Base-by-base conservation (phyloP, 2,888 invertebrate genomes). In the Byasa hedistus region DNA sequence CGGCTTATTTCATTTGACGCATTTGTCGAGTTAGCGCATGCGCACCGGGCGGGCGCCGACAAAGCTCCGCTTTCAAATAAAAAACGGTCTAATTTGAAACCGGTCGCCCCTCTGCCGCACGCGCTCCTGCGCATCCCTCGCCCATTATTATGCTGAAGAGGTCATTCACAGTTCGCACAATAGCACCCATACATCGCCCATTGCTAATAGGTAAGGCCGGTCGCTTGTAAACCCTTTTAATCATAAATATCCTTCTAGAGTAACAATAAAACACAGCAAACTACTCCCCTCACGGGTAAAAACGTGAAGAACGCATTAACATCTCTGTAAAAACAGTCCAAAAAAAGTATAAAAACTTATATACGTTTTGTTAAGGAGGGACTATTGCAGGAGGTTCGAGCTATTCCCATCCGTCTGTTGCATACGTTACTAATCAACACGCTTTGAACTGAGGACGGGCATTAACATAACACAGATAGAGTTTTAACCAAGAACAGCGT, bases 61-160 rank as follows among this genome's bases (percentile, higher is more conserved):
- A 91, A 91, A 90, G 82, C 79, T 78, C 77, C 79, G 73, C 75
- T 77, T 75, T 77, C 73, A 76, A 81, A 85, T 84, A 87, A 87
- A 89, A 91, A 90, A 88, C 89, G 90, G 89, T 91, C 91, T 91
- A 91, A 91, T 90, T 91, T 89, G 83, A 90, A 91, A 91, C 91
- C 89, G 89, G 91, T 90, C 86, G 73, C 77, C 84, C 89, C 86
- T 85, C 87, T 80, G 78, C 80, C 79, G 82, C 84, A 89, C 88
- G 89, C 89, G 88, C 89, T 85, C 87, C 86, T 88, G 90, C 91
- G 90, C 90, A 91, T 91, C 91, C 90, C 89, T 86, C 80, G 75
- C 75, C 86, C 87, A 88, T 87, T 89, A 88, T 89, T 89, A 88
- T 90, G 86, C 87, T 86, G 86, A 89, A 90, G 90, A 91, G 91